Evolutionary conservation across 2,797 vertebrate species (phyloP).

Genomic region (Ctenopoma kingsleyae): DNA sequence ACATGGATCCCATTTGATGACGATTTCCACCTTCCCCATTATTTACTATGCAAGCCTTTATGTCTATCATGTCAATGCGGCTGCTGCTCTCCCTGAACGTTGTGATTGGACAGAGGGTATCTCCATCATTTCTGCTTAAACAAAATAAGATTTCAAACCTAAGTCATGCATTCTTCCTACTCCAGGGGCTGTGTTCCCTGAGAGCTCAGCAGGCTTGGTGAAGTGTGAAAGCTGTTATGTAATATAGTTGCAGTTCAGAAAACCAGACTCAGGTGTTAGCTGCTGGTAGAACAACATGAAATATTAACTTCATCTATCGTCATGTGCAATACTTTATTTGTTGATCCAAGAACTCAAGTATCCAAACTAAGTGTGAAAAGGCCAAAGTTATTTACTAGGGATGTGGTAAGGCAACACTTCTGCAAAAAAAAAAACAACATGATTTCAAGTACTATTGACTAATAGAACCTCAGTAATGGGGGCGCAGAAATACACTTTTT

Average conservation of each 20-base stretch:
- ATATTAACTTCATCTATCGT: background rate
- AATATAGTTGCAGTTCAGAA: background rate
- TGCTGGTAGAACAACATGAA: background rate
- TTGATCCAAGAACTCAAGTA: background rate
- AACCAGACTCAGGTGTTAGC: background rate
- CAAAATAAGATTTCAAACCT: background rate
- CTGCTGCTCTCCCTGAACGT: background rate
- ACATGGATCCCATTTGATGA: conserved; percentile 24
- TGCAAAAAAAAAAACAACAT: background rate
- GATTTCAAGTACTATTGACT: background rate
- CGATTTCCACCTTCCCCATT: conserved; percentile 29
- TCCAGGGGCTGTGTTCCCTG: background rate
- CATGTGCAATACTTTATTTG: background rate
- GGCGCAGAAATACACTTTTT: background rate
- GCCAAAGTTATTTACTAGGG: background rate
- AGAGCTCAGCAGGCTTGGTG: background rate
- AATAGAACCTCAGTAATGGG: background rate
- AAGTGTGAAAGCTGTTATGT: conserved; percentile 20
- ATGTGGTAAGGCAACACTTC: background rate
- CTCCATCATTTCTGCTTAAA: background rate
- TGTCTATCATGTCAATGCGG: conserved; percentile 9
- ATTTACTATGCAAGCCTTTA: background rate
- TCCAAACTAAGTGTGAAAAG: background rate
- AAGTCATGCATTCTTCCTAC: conserved; percentile 6
- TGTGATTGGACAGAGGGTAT: conserved; percentile 8